Evolutionary conservation across 2,797 vertebrate species (phyloP), one percentile per base, ranked within the genome.

Genomic region (Melanotaenia trifasciata): DNA sequence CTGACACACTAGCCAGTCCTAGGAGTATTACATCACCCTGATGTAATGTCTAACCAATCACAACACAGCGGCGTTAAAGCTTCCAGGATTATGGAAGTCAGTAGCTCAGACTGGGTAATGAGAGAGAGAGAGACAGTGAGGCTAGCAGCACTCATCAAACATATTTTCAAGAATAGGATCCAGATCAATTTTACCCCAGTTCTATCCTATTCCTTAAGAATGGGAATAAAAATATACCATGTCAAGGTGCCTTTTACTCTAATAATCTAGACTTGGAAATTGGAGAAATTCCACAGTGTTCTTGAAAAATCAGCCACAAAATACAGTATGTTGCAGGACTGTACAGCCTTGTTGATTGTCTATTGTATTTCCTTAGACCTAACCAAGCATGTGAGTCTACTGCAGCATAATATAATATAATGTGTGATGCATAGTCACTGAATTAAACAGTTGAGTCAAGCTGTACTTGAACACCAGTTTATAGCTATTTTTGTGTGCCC

Each of bases 1-100:
- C 93, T 91, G 93, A 94, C 92, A 94, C 84, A 88, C 90, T 95
- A 94, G 92, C 94, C 92, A 93, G 94, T 94, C 96, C 95, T 95
- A 69, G 67, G 95, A 94, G 93, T 94, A 96, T 96, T 96, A 95
- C 95, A 96, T 96, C 95, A 95, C 95, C 94, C 96, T 97, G 96
- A 97, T 96, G 96, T 96, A 96, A 96, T 94, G 95, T 97, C 95
- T 97, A 93, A 94, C 95, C 91, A 91, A 94, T 93, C 94, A 92
- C 91, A 95, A 78, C 88, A 90, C 93, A 91, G 92, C 90, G 84
- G 87, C 89, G 89, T 93, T 95, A 96, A 96, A 95, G 93, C 95
- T 94, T 96, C 92, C 93, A 96, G 95, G 94, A 95, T 94, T 95
- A 95, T 94, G 90, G 94, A 94, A 94, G 94, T 89, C 91, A 79